Evolutionary conservation across 2,113 vertebrate genomes (phyloP).

Genomic region (Callithrix jacchus): DNA sequence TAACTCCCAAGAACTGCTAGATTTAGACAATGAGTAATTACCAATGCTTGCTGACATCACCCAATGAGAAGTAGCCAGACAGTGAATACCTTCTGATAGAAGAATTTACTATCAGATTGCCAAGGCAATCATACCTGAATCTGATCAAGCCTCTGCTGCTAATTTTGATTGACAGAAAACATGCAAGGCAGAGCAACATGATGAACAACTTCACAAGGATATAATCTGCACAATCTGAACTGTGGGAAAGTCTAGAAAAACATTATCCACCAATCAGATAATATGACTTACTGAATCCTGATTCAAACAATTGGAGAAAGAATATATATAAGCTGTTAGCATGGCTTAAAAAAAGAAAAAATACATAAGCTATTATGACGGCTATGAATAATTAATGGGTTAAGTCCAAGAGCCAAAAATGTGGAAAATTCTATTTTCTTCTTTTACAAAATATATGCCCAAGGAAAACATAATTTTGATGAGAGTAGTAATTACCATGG

Average conservation of each 20-base stretch:
- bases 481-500: constrained; percentile 19
- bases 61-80: neutral
- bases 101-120: neutral
- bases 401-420: neutral
- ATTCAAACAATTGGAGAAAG: neutral
- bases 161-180: neutral
- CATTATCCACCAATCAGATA: neutral
- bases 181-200: neutral
- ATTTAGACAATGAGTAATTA: neutral
- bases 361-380: neutral
- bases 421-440: neutral
- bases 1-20: neutral
- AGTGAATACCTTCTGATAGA: neutral
- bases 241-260: neutral
- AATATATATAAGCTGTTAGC: neutral
- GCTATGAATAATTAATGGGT: neutral
- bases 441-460: neutral
- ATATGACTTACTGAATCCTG: neutral
- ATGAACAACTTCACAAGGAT: neutral
- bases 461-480: constrained; percentile 24
- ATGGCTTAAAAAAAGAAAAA: neutral
- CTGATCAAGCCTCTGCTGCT: neutral
- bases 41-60: neutral
- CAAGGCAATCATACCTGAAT: neutral
- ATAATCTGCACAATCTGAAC: neutral